These are phyloP conservation scores for Tapirus terrestris DNA, from an alignment of 2,113 vertebrate species.

Conservation along the genomic window DNA sequence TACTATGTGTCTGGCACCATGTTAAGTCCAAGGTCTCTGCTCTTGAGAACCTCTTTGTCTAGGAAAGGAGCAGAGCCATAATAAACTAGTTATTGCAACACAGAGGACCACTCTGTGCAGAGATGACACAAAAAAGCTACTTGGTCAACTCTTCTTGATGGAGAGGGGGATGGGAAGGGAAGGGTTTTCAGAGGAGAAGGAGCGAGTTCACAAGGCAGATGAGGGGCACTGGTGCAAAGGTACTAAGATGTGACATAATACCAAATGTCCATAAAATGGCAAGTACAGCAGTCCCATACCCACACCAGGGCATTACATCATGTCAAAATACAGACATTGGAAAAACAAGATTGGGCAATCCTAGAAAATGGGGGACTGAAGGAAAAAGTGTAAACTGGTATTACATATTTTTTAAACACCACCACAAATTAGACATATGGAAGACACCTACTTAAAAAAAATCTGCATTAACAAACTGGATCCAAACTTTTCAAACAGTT, in stretches of 20 bases:
- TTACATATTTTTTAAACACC: background rate
- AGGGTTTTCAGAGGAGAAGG: background rate
- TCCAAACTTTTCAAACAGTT: background rate
- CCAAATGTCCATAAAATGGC: background rate
- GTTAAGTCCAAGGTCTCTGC: background rate
- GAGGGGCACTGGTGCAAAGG: background rate
- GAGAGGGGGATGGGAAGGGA: background rate
- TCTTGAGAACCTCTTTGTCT: background rate
- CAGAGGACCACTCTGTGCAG: background rate
- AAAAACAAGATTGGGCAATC: background rate
- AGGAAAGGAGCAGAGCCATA: background rate
- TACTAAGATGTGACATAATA: background rate
- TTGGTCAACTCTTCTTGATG: background rate
- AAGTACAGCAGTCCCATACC: background rate
- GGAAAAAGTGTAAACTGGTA: background rate
- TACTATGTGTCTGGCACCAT: background rate
- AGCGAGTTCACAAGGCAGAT: background rate
- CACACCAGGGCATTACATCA: background rate
- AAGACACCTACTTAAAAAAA: constrained; percentile 4
- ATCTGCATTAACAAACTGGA: background rate
- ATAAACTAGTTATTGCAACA: background rate
- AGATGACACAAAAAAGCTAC: background rate
- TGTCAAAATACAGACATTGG: background rate
- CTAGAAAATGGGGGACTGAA: background rate
- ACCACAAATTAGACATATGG: background rate